Conservation (phyloP, 2,797 vertebrate species). For the Lacerta bilineata region DNA sequence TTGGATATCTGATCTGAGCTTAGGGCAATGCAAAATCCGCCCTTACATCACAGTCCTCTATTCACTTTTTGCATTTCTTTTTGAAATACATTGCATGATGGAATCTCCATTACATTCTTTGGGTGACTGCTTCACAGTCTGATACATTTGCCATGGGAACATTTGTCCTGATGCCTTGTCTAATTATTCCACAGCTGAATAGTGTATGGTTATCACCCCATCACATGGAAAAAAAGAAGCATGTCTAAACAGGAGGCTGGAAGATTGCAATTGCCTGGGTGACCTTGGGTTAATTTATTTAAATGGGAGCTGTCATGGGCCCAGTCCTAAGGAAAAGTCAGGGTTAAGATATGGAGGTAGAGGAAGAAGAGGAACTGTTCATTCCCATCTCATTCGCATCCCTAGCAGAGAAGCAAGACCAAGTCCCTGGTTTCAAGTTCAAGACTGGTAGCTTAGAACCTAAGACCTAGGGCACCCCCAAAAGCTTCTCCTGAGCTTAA, state of each 20-base stretch:
- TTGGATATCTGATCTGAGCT: background rate
- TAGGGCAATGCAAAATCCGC: background rate
- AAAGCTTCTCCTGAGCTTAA: too few relatives aligned
- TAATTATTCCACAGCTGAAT: slow-evolving; percentile 5
- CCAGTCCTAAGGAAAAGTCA: background rate
- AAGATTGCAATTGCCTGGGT: background rate
- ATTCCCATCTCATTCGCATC: too few relatives aligned
- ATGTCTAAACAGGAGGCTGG: background rate
- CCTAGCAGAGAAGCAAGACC: background rate
- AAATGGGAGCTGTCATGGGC: background rate
- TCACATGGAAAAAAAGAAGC: background rate
- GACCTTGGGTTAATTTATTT: background rate
- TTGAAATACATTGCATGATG: background rate
- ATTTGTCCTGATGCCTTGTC: background rate
- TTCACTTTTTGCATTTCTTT: background rate
- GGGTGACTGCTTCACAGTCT: slow-evolving; percentile 1
- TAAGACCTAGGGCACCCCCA: background rate
- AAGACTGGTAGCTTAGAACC: background rate
- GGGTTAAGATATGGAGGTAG: background rate
- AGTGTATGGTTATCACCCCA: background rate
- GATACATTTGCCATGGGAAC: background rate
- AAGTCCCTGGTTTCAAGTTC: background rate
- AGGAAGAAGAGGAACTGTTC: too few relatives aligned
- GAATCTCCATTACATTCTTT: background rate
- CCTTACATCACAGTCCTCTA: background rate